phyloP scores from a whole-genome alignment of 2,113 vertebrate species.

The Heterocephalus glaber region DNA sequence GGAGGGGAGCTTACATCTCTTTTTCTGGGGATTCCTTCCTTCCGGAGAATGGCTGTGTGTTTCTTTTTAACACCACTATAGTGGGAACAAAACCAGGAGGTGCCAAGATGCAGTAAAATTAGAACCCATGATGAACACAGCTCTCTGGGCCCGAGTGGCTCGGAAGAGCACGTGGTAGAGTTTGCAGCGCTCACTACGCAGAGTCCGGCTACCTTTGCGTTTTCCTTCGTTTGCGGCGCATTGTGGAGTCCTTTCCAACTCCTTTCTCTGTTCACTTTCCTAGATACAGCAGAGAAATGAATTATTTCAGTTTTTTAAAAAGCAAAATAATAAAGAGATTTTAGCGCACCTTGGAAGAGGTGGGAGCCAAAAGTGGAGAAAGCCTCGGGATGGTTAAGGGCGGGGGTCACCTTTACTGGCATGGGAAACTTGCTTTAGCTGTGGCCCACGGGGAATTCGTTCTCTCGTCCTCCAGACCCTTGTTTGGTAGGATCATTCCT shows the following conservation, averaged over 20 bases:
- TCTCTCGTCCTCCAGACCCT: accelerated
- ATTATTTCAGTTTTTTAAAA: not conserved
- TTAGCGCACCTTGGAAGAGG: not conserved
- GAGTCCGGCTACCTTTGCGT: not conserved
- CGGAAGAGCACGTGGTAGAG: not conserved
- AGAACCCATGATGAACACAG: slow-evolving; percentile 61
- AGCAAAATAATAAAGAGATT: not conserved
- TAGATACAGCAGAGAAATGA: not conserved
- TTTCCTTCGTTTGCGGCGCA: not conserved
- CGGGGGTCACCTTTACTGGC: not conserved
- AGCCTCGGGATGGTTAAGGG: accelerated
- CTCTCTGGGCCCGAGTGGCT: not conserved
- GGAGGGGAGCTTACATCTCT: not conserved
- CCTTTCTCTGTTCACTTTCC: not conserved
- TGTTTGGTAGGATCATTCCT: not conserved
- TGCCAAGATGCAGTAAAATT: slow-evolving; percentile 61
- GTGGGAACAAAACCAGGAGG: slow-evolving; percentile 44
- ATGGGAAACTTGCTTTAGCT: not conserved
- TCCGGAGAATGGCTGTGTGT: not conserved
- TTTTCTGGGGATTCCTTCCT: slow-evolving; percentile 3
- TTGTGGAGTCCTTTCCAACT: not conserved
- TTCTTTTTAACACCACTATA: slow-evolving; percentile 59
- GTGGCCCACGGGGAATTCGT: not conserved
- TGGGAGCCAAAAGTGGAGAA: not conserved
- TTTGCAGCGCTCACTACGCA: not conserved